Conservation (phyloP, 2,113 vertebrate genomes). For the Paraplagusia blochii region DNA sequence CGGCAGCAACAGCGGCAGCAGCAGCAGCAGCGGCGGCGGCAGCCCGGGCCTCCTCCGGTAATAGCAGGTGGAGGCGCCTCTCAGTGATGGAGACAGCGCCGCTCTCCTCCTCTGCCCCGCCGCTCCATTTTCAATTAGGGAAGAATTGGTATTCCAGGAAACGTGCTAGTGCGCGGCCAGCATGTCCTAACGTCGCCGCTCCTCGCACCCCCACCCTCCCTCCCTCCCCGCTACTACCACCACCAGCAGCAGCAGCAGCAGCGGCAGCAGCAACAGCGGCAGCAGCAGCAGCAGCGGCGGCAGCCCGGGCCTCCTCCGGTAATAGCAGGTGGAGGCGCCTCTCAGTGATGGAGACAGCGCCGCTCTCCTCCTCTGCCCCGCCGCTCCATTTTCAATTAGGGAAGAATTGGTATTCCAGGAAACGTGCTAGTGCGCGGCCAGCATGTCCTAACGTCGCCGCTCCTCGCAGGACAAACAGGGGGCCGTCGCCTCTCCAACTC, state of each 20-base stretch:
- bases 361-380: constrained; percentile 71
- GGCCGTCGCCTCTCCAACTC: constrained; percentile 45
- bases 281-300: constrained; percentile 40
- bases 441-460: constrained; percentile 61
- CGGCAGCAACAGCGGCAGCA: constrained; percentile 27
- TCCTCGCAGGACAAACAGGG: constrained; percentile 50
- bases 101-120: constrained; percentile 71
- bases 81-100: constrained; percentile 78
- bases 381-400: constrained; percentile 75
- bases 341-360: constrained; percentile 79
- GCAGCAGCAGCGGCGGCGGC: constrained; percentile 42
- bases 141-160: constrained; percentile 74
- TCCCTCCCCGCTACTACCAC: too few relatives aligned
- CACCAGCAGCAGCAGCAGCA: too few relatives aligned
- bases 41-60: constrained; percentile 75
- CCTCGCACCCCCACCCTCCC: too few relatives aligned
- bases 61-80: constrained; percentile 87
- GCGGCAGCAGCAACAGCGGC: too few relatives aligned
- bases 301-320: constrained; percentile 75
- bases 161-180: constrained; percentile 57
- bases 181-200: constrained; percentile 60
- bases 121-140: constrained; percentile 75
- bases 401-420: constrained; percentile 74
- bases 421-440: constrained; percentile 58
- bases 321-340: constrained; percentile 86